Conservation (phyloP, 2,113 vertebrate genomes). For the Oncorhynchus clarkii region DNA sequence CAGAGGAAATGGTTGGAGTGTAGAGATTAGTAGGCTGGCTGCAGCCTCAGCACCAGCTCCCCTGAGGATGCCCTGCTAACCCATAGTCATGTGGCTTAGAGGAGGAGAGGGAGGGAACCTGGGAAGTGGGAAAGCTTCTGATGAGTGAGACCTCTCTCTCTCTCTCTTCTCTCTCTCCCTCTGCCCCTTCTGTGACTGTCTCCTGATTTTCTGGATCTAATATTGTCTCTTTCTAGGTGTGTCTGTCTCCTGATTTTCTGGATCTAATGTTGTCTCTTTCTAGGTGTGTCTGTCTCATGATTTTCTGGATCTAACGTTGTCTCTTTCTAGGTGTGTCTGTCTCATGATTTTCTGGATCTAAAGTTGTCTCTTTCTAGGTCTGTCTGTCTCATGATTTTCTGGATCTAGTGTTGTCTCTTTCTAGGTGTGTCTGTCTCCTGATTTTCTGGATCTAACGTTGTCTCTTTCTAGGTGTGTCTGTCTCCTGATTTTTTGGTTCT, state of each 20-base stretch:
- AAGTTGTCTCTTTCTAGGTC: no score
- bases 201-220: slow-evolving; percentile 38
- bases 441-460: slow-evolving; percentile 22
- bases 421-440: slow-evolving; percentile 30
- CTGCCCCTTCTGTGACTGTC: slow-evolving; percentile 20
- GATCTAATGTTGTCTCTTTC: no score
- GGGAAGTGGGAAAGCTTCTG: not conserved
- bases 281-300: no score
- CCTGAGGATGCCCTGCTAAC: slow-evolving; percentile 67
- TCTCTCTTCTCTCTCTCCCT: not conserved
- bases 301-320: no score
- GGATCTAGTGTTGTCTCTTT: no score
- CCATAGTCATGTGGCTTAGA: slow-evolving; percentile 56
- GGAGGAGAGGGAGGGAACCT: slow-evolving; percentile 13
- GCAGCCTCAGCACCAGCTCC: slow-evolving; percentile 84
- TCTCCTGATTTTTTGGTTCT: no score
- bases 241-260: no score
- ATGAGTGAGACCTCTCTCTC: slow-evolving; percentile 2
- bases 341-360: slow-evolving; percentile 39
- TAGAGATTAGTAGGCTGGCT: slow-evolving; percentile 76
- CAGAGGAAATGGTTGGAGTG: slow-evolving; percentile 72
- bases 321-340: slow-evolving; percentile 6
- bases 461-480: no score
- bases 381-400: no score
- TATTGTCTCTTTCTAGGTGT: no score